Percentiles rank a stretch among this genome's conserved stretches.
Evolutionary conservation across 2,113 vertebrate species (phyloP).

Genomic region (Hylia prasina): DNA sequence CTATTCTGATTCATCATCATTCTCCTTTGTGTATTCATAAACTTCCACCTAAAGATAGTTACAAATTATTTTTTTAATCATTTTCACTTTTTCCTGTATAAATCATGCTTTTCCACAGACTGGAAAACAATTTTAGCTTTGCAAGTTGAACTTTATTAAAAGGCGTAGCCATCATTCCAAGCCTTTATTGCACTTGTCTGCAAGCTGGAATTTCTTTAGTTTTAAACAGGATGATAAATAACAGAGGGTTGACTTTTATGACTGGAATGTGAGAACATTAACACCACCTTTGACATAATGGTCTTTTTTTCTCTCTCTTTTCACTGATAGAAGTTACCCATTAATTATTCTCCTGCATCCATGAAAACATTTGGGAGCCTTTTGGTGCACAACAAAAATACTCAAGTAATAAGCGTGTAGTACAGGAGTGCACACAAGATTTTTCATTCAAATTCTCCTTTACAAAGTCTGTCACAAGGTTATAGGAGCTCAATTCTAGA

Average conservation of each 20-base stretch:
- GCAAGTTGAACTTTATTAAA: neutral
- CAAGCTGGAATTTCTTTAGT: neutral
- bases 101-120: neutral
- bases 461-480: neutral
- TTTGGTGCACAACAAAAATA: neutral
- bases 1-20: neutral
- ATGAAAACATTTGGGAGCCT: neutral
- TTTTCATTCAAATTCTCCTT: neutral
- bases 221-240: neutral
- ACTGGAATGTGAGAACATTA: neutral
- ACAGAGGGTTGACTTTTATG: neutral
- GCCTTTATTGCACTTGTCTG: neutral
- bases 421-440: neutral
- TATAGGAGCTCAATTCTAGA: neutral
- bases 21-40: neutral
- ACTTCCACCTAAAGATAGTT: neutral
- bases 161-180: neutral
- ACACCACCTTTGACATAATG: neutral
- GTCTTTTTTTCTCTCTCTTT: neutral
- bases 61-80: neutral
- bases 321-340: neutral
- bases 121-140: neutral
- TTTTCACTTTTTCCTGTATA: neutral
- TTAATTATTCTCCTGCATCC: neutral
- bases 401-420: accelerated